These are phyloP conservation scores for Auanema freiburgensis DNA, from an alignment of 2,888 invertebrate species.

Conservation along the genomic window DNA sequence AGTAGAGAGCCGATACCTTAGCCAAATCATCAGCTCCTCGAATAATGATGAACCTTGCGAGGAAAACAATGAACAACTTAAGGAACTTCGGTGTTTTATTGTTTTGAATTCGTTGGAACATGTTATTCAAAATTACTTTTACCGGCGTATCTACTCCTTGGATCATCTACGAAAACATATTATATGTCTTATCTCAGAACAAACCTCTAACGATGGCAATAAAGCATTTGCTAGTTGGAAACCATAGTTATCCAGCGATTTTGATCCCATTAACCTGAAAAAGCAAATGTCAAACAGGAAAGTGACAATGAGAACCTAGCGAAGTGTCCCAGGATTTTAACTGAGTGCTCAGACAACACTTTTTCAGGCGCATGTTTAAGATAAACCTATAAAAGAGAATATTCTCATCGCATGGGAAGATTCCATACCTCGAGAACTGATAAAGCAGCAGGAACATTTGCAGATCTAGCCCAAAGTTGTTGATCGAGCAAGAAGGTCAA, in stretches of 20 bases:
- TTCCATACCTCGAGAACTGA: slow-evolving; percentile 80
- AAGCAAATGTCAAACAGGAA: slow-evolving; percentile 67
- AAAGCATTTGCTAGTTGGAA: slow-evolving; percentile 86
- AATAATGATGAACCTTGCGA: slow-evolving; percentile 82
- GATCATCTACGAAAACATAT: slow-evolving; percentile 12
- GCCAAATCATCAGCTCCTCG: slow-evolving; percentile 78
- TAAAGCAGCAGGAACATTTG: slow-evolving; percentile 89
- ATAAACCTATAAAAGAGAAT: slow-evolving; percentile 13
- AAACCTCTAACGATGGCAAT: slow-evolving; percentile 67
- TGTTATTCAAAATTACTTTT: slow-evolving; percentile 33
- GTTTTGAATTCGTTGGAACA: slow-evolving; percentile 73
- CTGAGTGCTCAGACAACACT: slow-evolving; percentile 12
- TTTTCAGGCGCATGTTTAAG: slow-evolving; percentile 16
- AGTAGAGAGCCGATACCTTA: slow-evolving; percentile 70
- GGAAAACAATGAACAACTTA: slow-evolving; percentile 84
- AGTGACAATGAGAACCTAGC: slow-evolving; percentile 5
- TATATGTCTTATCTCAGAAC: background rate
- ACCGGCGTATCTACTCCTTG: slow-evolving; percentile 23
- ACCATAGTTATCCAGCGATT: slow-evolving; percentile 92
- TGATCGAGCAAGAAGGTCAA: slow-evolving; percentile 88
- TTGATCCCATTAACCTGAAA: slow-evolving; percentile 83
- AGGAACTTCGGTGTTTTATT: slow-evolving; percentile 94
- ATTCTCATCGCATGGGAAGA: background rate
- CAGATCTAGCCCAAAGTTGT: slow-evolving; percentile 85
- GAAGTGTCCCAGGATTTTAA: slow-evolving; percentile 14